Evolutionary conservation across 2,797 vertebrate species (phyloP).

Genomic region (Enteromius radiatus): DNA sequence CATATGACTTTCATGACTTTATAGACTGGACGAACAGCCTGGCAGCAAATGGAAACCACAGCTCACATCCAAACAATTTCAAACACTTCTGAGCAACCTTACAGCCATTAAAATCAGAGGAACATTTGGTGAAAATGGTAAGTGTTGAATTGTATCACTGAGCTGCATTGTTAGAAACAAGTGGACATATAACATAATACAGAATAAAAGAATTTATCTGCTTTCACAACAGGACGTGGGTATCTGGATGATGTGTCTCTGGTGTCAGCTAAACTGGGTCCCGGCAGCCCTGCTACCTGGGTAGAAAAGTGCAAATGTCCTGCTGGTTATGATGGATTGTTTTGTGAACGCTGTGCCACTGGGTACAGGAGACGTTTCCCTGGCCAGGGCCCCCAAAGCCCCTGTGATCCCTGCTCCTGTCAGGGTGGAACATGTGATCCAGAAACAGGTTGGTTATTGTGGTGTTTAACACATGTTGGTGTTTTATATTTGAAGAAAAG

Average conservation of each 20-base stretch:
- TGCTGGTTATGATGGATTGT: conserved; percentile 78
- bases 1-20: background rate
- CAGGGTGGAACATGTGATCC: conserved; percentile 87
- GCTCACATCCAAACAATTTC: conserved; percentile 84
- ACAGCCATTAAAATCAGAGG: conserved; percentile 88
- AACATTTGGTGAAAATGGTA: conserved; percentile 91
- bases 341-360: conserved; percentile 84
- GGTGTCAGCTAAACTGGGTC: conserved; percentile 76
- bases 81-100: conserved; percentile 87
- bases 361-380: conserved; percentile 81
- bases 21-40: conserved; percentile 84
- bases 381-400: conserved; percentile 75
- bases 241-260: conserved; percentile 87
- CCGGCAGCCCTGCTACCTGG: conserved; percentile 81
- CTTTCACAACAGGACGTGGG: conserved; percentile 81
- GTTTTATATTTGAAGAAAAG: background rate
- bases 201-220: background rate
- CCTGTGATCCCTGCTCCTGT: conserved; percentile 86
- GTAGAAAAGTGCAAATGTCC: conserved; percentile 88
- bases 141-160: conserved; percentile 27
- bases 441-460: conserved; percentile 78
- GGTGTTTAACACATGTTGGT: background rate
- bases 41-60: conserved; percentile 86
- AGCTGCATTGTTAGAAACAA: background rate
- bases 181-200: background rate